These are phyloP conservation scores for Perognathus longimembris DNA, from an alignment of 2,113 vertebrate genomes.

Conservation along the genomic window DNA sequence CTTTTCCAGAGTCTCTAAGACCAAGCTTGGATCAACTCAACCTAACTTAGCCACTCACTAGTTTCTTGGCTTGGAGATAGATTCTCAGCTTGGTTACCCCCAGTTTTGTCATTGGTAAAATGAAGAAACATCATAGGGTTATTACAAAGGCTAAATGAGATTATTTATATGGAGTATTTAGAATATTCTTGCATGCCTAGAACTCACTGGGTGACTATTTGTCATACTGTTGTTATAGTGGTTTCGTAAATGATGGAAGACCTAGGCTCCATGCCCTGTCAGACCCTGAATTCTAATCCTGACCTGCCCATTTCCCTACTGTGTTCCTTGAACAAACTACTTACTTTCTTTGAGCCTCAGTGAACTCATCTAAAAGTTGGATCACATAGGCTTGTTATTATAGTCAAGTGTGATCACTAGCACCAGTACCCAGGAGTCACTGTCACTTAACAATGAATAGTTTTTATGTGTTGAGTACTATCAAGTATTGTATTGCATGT, in stretches of 20 bases:
- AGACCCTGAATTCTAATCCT: conserved; percentile 26
- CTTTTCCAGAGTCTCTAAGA: neutral
- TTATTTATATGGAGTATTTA: neutral
- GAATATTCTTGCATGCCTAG: neutral
- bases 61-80: conserved; percentile 21
- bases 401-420: conserved; percentile 20
- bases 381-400: neutral
- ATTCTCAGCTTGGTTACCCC: conserved; percentile 12
- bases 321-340: neutral
- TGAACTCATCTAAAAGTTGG: conserved; percentile 38
- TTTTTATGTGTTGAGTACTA: conserved; percentile 29
- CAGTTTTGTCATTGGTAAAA: conserved; percentile 34
- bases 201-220: neutral
- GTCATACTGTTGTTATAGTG: neutral
- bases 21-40: conserved; percentile 42
- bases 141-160: conserved; percentile 2
- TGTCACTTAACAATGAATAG: conserved; percentile 23
- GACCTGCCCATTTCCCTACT: neutral
- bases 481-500: neutral
- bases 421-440: neutral
- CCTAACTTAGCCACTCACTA: neutral
- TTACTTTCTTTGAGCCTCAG: neutral
- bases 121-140: conserved; percentile 6
- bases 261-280: neutral
- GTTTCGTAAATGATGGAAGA: neutral